A percentile compares a stretch with the other conserved stretches of the same genome.
These are phyloP conservation scores for Acrobasis suavella DNA, from an alignment of 2,888 invertebrate species.

Conservation along the genomic window DNA sequence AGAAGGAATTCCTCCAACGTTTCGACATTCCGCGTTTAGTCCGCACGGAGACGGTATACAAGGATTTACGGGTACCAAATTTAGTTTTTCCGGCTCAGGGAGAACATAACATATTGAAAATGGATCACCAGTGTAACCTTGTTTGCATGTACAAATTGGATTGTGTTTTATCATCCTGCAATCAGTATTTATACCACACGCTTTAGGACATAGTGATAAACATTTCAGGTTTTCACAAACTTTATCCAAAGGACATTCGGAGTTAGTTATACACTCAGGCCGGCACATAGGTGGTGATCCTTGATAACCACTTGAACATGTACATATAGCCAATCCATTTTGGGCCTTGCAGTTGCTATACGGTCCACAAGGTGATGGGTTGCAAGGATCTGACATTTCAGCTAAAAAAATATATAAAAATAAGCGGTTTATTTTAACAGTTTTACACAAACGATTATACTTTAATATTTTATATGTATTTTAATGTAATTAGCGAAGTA, in stretches of 20 bases:
- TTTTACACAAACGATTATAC: neutral
- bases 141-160: constrained; percentile 86
- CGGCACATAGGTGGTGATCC: constrained; percentile 87
- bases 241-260: constrained; percentile 85
- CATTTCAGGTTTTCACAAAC: constrained; percentile 88
- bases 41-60: constrained; percentile 92
- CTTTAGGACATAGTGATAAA: constrained; percentile 86
- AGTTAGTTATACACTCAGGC: constrained; percentile 86
- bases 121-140: constrained; percentile 84
- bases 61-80: constrained; percentile 72
- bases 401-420: constrained; percentile 47
- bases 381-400: constrained; percentile 71
- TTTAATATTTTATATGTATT: neutral
- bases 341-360: constrained; percentile 84
- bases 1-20: constrained; percentile 79
- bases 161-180: constrained; percentile 88
- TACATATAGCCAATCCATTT: constrained; percentile 85
- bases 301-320: constrained; percentile 85
- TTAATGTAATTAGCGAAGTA: neutral
- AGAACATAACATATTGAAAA: constrained; percentile 77
- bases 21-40: constrained; percentile 84
- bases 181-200: constrained; percentile 86
- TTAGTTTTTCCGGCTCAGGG: constrained; percentile 52
- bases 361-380: constrained; percentile 91
- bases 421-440: neutral